These are phyloP conservation scores for Cariama cristata DNA, from an alignment of 2,113 vertebrate species.

Conservation along the genomic window DNA sequence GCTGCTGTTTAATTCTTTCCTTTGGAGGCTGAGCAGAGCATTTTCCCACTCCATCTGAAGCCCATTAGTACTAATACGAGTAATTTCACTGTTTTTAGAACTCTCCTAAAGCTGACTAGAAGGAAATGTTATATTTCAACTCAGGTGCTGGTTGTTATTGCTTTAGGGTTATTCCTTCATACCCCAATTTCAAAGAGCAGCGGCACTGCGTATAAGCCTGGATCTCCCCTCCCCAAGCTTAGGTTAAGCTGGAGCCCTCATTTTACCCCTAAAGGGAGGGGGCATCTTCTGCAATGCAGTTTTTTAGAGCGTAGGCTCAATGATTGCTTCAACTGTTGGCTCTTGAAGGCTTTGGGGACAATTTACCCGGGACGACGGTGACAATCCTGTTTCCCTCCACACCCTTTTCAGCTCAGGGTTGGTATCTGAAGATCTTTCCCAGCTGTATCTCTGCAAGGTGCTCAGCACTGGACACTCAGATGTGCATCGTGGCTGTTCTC, in stretches of 20 bases:
- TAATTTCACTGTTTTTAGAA: neutral
- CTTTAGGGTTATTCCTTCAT: neutral
- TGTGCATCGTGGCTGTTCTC: rapidly evolving
- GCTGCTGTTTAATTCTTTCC: neutral
- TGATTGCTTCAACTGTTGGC: neutral
- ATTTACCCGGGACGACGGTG: neutral
- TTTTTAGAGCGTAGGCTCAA: neutral
- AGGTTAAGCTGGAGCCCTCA: neutral
- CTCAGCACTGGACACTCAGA: neutral
- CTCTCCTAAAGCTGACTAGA: neutral
- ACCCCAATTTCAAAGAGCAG: neutral
- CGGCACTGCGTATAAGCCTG: rapidly evolving
- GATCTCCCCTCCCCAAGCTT: neutral
- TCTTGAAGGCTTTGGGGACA: neutral
- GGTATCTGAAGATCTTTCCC: neutral
- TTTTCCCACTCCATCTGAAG: neutral
- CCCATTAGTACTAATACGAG: neutral
- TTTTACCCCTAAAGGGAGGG: neutral
- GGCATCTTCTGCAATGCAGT: neutral
- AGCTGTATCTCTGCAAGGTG: neutral
- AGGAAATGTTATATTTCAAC: neutral
- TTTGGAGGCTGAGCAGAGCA: neutral
- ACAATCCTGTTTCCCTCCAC: neutral
- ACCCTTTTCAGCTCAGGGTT: neutral
- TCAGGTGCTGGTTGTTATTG: neutral